phyloP scores from a whole-genome alignment of 2,113 vertebrate species.

The Taurulus bubalis region DNA sequence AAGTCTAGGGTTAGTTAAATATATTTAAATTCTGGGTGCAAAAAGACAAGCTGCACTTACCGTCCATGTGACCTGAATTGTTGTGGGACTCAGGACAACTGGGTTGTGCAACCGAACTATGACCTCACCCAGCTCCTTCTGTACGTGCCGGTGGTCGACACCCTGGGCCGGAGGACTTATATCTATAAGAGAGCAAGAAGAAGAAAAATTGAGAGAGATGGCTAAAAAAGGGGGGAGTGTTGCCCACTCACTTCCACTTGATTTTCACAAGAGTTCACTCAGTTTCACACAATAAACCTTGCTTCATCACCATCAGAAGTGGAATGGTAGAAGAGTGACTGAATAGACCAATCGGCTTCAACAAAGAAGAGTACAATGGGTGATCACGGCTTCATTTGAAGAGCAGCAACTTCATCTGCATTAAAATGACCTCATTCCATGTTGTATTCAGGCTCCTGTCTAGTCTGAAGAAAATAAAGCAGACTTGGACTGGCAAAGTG shows the following conservation, averaged over 20 bases:
- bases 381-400: slow-evolving; percentile 52
- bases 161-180: slow-evolving; percentile 98
- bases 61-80: slow-evolving; percentile 97
- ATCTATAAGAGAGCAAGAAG: slow-evolving; percentile 81
- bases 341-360: slow-evolving; percentile 43
- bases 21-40: neutral
- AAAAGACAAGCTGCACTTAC: slow-evolving; percentile 81
- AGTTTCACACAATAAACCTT: slow-evolving; percentile 18
- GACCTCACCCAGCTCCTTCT: slow-evolving; percentile 97
- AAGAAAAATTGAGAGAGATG: neutral
- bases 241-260: slow-evolving; percentile 8
- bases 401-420: slow-evolving; percentile 51
- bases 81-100: slow-evolving; percentile 92
- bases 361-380: slow-evolving; percentile 38
- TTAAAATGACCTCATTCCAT: slow-evolving; percentile 56
- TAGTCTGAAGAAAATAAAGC: slow-evolving; percentile 40
- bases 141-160: slow-evolving; percentile 98
- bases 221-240: neutral
- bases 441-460: slow-evolving; percentile 34
- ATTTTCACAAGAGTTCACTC: slow-evolving; percentile 28
- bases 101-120: slow-evolving; percentile 95
- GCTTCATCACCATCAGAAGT: slow-evolving; percentile 35
- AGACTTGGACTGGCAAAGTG: slow-evolving; percentile 22
- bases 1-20: neutral
- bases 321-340: slow-evolving; percentile 33